Evolutionary conservation across 2,888 invertebrate genomes (phyloP).

Genomic region (Philaethria dido): DNA sequence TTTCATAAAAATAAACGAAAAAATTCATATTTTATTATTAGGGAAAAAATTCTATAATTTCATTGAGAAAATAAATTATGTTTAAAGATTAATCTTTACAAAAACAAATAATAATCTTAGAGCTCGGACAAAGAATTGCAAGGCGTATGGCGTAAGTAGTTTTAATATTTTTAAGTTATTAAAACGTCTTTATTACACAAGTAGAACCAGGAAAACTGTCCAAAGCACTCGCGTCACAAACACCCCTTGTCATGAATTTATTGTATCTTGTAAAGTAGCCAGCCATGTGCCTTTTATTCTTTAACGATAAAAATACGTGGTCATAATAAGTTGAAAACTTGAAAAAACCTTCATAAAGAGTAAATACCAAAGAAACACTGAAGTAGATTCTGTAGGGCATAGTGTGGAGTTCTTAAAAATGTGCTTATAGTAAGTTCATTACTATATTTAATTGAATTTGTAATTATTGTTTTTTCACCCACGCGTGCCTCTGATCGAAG

Average conservation of each 20-base stretch:
- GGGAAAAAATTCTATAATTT: not conserved
- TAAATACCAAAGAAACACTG: conserved; percentile 23
- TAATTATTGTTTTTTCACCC: too few relatives aligned
- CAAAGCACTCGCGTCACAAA: conserved; percentile 17
- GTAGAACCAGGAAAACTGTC: conserved; percentile 20
- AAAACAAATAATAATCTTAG: not conserved
- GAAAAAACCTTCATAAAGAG: conserved; percentile 18
- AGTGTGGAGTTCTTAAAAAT: conserved; percentile 6
- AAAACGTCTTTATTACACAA: conserved; percentile 13
- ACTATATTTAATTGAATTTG: not conserved
- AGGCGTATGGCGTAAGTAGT: not conserved
- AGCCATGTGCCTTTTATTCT: conserved; percentile 28
- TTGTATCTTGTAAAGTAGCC: conserved; percentile 28
- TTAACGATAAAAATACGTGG: conserved; percentile 28
- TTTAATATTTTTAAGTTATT: conserved; percentile 7
- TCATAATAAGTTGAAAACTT: conserved; percentile 22
- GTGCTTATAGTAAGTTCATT: not conserved
- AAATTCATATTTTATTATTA: not conserved
- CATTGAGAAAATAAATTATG: not conserved
- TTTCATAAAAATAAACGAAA: conserved; percentile 9
- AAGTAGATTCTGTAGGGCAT: not conserved
- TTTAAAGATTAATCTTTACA: not conserved
- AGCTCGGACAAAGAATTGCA: not conserved
- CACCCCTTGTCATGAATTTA: conserved; percentile 26
- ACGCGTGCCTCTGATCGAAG: too few relatives aligned